Percentiles rank a stretch among this genome's conserved stretches.
Evolutionary conservation across 2,888 invertebrate genomes (phyloP).

Genomic region (Theodoxus fluviatilis): DNA sequence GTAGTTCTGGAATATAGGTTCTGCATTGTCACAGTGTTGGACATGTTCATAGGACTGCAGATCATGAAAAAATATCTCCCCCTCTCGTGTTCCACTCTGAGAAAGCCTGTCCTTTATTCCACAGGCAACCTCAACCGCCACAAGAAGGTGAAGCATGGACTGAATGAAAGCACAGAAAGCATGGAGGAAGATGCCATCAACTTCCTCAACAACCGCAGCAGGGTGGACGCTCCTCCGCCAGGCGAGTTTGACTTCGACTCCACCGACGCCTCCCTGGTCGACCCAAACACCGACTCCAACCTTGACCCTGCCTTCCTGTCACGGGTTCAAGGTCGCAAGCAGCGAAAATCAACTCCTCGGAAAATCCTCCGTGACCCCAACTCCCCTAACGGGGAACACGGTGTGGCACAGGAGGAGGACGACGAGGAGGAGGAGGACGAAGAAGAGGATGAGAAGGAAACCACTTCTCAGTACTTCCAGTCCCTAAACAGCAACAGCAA

Average conservation of each 20-base stretch:
- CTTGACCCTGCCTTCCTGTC: constrained; percentile 14
- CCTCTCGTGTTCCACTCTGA: too few species aligned
- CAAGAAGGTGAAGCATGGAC: constrained; percentile 62
- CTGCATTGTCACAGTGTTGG: too few species aligned
- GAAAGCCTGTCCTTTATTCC: not conserved
- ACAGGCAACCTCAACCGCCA: constrained; percentile 62
- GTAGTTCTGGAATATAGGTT: too few species aligned
- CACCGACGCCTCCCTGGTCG: constrained; percentile 22
- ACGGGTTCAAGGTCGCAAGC: constrained; percentile 33
- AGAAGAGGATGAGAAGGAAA: constrained; percentile 24
- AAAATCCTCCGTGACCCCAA: constrained; percentile 32
- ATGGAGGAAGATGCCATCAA: constrained; percentile 61
- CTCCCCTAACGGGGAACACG: constrained; percentile 9
- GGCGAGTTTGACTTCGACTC: constrained; percentile 22
- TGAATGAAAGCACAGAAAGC: constrained; percentile 51
- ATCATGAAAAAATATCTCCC: too few species aligned
- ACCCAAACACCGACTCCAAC: too few species aligned
- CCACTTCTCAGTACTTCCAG: constrained; percentile 11
- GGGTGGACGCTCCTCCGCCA: constrained; percentile 22
- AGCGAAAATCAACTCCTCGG: constrained; percentile 44
- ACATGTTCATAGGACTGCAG: too few species aligned
- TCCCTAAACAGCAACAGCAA: not conserved
- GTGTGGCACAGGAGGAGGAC: constrained; percentile 31
- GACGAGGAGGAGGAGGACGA: constrained; percentile 31
- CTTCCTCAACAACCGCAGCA: constrained; percentile 44